Conservation (phyloP, 2,888 invertebrate species). For the Drosophila austrosaltans region DNA sequence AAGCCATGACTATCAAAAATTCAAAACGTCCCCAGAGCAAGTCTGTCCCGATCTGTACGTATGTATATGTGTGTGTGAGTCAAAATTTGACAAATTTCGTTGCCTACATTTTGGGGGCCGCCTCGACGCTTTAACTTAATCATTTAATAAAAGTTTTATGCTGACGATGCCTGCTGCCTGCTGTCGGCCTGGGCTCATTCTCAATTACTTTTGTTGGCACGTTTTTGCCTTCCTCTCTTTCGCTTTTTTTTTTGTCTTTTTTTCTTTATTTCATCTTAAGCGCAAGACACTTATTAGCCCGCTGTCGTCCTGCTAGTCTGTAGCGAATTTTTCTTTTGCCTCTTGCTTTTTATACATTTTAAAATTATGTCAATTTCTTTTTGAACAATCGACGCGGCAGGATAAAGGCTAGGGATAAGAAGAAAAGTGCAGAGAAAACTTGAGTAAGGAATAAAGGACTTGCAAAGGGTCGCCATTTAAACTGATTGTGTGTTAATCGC, state of each 20-base stretch:
- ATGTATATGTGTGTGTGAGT: constrained; percentile 17
- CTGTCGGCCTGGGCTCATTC: constrained; percentile 30
- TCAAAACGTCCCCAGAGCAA: constrained; percentile 58
- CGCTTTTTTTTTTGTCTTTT: constrained; percentile 17
- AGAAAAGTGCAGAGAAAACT: neutral
- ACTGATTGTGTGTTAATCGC: constrained; percentile 63
- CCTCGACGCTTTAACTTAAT: constrained; percentile 64
- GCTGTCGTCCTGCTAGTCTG: constrained; percentile 29
- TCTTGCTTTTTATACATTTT: constrained; percentile 44
- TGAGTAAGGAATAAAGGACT: constrained; percentile 8
- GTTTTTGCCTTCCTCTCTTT: constrained; percentile 23
- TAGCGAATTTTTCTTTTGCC: constrained; percentile 33
- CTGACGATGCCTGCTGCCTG: constrained; percentile 50
- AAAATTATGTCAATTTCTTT: constrained; percentile 63
- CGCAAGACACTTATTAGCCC: constrained; percentile 58
- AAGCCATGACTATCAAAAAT: constrained; percentile 68
- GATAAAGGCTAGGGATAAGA: neutral
- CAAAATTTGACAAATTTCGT: constrained; percentile 62
- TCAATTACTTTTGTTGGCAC: constrained; percentile 58
- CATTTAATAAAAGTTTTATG: constrained; percentile 77
- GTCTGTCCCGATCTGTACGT: neutral
- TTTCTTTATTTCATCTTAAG: constrained; percentile 25
- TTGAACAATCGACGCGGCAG: constrained; percentile 34
- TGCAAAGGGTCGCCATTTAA: constrained; percentile 49
- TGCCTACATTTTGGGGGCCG: constrained; percentile 52